Evolutionary conservation across 1,140 invertebrate genomes (phyloP), one percentile per base, ranked within the genome.

Genomic region (Tetragnatha versicolor): DNA sequence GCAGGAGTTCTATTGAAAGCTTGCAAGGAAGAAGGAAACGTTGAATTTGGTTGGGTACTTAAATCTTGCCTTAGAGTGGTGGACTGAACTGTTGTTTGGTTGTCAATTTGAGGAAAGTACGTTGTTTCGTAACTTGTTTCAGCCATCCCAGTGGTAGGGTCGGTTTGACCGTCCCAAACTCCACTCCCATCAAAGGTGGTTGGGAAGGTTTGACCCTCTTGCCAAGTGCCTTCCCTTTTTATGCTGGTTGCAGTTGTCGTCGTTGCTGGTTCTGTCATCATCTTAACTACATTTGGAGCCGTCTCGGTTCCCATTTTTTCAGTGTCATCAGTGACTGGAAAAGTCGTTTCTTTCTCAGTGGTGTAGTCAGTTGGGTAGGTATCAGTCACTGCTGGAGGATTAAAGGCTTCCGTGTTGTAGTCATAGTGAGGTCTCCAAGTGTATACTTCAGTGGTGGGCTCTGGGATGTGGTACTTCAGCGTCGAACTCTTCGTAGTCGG

Each of bases 391-490:
- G 29, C 17, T 29, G 53, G 5, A 27, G 5, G 27, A n/a, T 29
- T 12, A 29, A 29, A 14, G 39, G 14, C n/a, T 20, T 35, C 33
- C 20, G 60, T n/a, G 4, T 14, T 10, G 35, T 61, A 49, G 9
- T 75, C 72, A 75, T 17, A 14, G 7, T 47, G 17, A 25, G 53
- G 22, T 22, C 49, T 60, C 22, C 61, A n/a, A 20, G 72, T 63
- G 35, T 75, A 75, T 5, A 75, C 25, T 49, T 75, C 72, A 14
- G 72, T 75, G 12, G 72, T 60, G 17, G 55, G 35, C 10, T 49
- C 31, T 4, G n/a, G 29, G 31, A 75, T 47, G 17, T 75, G 72
- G 29, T 33, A 75, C 49, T 58, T 58, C 29, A 75, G 12, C 12
- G 55, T 49, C 35, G 72, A 45, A 3, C 37, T 35, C 17, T 70